Conservation (phyloP, 2,888 invertebrate genomes). For the Tipula vernalis region DNA sequence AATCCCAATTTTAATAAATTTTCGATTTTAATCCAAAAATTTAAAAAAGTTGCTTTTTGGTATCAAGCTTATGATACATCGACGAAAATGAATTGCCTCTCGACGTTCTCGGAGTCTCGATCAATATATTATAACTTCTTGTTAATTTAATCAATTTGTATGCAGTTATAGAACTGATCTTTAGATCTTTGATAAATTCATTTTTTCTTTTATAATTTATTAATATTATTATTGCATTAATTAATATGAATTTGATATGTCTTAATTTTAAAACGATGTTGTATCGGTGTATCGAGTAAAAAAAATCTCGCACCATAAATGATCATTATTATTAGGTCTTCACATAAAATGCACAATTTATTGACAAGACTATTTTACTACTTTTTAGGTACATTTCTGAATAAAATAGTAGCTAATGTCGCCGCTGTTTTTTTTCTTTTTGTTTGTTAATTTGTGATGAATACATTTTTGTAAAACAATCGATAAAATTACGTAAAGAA, state of each 20-base stretch:
- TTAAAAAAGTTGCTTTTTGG: background rate
- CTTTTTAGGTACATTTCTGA: too few relatives aligned
- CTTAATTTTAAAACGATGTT: background rate
- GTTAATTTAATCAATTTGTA: constrained; percentile 4
- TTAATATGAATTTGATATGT: background rate
- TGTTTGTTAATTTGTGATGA: too few relatives aligned
- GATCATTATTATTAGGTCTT: background rate
- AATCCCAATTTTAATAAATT: background rate
- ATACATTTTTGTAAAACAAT: too few relatives aligned
- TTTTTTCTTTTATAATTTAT: background rate
- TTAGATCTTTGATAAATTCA: background rate
- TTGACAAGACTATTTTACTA: background rate
- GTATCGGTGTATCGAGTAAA: background rate
- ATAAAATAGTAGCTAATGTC: too few relatives aligned
- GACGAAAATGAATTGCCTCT: background rate
- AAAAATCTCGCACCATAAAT: background rate
- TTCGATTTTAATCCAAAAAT: background rate
- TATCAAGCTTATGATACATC: background rate
- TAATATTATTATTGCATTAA: background rate
- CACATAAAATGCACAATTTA: background rate
- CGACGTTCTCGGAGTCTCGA: background rate
- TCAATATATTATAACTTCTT: background rate
- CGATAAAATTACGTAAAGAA: too few relatives aligned
- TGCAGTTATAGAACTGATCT: background rate
- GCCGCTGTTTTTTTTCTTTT: too few relatives aligned